Base-by-base conservation (phyloP, 2,888 invertebrate genomes). In the Globia sparganii region DNA sequence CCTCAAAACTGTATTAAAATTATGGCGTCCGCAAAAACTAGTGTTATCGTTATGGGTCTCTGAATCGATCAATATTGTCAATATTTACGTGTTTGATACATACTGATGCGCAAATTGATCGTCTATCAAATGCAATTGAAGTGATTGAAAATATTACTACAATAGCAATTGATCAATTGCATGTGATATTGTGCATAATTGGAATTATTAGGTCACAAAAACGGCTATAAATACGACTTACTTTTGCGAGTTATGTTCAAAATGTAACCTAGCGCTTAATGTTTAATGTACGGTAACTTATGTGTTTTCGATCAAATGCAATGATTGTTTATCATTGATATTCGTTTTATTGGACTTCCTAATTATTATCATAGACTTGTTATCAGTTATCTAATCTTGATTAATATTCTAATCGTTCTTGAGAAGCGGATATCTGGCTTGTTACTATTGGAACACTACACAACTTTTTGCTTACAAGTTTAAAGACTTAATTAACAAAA, bases 241-340 rank as follows among this genome's bases (percentile, higher is more conserved):
- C 5, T 18, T 66, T 73, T 43, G 49, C 68, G 67, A 68, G 67
- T 81, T 75, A 66, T 64, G 65, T 65, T 85, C 56, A 56, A 66
- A 75, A 81, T 66, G 64, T 75, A 75, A 81, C 46, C 71, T 72
- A 56, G 65, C 62, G 80, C 79, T 83, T 40, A 56, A 77, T 75
- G 75, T 68, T 80, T 74, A 53, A 70, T 67, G 72, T 65, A 75
- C 65, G 64, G 69, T 83, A 83, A 79, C 61, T 58, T 75, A 64
- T 76, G 79, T 84, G 81, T 85, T 88, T 86, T 86, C 83, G 73
- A 87, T 78, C 72, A 86, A 88, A 88, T 88, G 84, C 69, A 86
- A 84, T 81, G 53, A 77, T 84, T 79, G 82, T 87, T 84, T 79
- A 80, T 79, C 73, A 79, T 61, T 73, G 9, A 49, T 66, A 28